Conservation (phyloP, 2,888 invertebrate genomes). For the Leptinotarsa rubiginosa region DNA sequence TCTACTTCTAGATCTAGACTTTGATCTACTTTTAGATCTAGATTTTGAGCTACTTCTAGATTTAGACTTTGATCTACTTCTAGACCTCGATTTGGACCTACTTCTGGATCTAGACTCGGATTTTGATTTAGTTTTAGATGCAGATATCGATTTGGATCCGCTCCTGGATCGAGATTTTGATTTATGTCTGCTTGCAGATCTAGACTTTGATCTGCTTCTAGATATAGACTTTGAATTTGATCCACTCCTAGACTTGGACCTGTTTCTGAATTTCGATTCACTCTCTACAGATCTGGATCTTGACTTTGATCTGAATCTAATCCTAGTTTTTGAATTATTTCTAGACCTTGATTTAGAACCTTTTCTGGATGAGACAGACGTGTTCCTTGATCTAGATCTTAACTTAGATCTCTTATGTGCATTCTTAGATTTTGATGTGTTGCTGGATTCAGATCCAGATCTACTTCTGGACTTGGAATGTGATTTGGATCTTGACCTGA, state of each 20-base stretch:
- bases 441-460: constrained; percentile 43
- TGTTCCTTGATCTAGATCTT: constrained; percentile 45
- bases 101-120: constrained; percentile 41
- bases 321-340: not conserved
- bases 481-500: constrained; percentile 45
- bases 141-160: constrained; percentile 44
- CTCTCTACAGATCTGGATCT: constrained; percentile 46
- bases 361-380: constrained; percentile 40
- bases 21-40: constrained; percentile 49
- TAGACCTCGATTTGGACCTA: constrained; percentile 44
- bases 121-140: constrained; percentile 40
- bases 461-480: constrained; percentile 42
- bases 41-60: constrained; percentile 48
- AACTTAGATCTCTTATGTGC: constrained; percentile 39
- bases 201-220: not conserved
- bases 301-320: constrained; percentile 39
- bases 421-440: constrained; percentile 47
- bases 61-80: constrained; percentile 48
- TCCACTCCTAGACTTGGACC: constrained; percentile 37
- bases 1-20: constrained; percentile 41
- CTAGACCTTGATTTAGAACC: not conserved
- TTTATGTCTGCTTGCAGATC: constrained; percentile 48
- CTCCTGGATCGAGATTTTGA: constrained; percentile 49
- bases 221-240: constrained; percentile 55
- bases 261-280: constrained; percentile 44